phyloP scores from a whole-genome alignment of 2,113 vertebrate species.

The Heptranchias perlo region DNA sequence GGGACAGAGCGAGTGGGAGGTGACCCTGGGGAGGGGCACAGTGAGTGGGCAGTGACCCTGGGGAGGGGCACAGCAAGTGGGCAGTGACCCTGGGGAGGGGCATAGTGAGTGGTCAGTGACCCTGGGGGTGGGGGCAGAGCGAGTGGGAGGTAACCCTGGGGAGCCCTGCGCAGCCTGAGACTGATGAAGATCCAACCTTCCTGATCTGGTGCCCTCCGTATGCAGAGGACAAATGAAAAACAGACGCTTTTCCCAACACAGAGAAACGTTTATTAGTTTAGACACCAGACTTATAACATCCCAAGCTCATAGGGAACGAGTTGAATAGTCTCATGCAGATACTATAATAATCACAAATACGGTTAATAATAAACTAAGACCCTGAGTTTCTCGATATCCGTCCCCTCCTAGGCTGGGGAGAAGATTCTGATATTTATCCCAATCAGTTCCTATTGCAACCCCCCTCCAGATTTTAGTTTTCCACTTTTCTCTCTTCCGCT shows the following conservation, averaged over 20 bases:
- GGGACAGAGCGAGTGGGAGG: too few species aligned
- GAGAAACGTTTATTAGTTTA: neutral
- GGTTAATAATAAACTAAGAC: neutral
- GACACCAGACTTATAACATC: neutral
- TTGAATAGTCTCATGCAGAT: neutral
- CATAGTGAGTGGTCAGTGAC: too few species aligned
- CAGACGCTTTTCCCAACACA: neutral
- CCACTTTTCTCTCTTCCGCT: too few species aligned
- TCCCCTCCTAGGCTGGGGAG: neutral
- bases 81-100: too few species aligned
- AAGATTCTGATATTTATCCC: neutral
- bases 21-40: too few species aligned
- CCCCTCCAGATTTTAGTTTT: neutral
- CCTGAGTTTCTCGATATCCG: neutral
- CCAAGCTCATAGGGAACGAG: neutral
- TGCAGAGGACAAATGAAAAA: neutral
- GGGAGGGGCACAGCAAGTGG: too few species aligned
- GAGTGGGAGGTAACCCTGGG: neutral
- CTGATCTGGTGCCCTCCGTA: neutral
- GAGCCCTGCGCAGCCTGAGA: too few species aligned
- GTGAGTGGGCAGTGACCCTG: too few species aligned
- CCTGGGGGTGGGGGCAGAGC: too few species aligned
- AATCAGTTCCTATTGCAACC: neutral
- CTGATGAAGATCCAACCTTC: too few species aligned
- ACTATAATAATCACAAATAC: neutral